phyloP scores from a whole-genome alignment of 2,888 invertebrate species.

The Carterocephalus palaemon region DNA sequence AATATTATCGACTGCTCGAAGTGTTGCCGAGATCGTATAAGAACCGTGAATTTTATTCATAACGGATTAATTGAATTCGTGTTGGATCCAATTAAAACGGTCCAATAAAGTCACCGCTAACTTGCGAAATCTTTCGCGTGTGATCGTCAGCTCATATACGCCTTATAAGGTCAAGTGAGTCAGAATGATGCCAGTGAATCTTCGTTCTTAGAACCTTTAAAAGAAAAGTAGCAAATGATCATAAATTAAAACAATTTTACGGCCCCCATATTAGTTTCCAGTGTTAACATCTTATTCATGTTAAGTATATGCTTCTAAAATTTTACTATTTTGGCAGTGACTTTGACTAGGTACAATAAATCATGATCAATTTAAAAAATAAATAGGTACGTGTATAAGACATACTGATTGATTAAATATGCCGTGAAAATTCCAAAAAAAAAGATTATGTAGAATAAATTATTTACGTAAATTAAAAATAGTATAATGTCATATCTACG shows the following conservation, averaged over 20 bases:
- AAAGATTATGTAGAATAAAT: no score
- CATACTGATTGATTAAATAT: no score
- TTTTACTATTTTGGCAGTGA: no score
- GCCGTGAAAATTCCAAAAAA: no score
- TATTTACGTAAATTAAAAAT: no score
- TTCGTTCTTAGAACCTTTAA: conserved; percentile 9
- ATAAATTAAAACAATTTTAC: conserved; percentile 1
- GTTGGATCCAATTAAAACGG: conserved; percentile 40
- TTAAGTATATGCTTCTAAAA: no score
- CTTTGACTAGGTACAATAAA: no score
- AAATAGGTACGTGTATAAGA: no score
- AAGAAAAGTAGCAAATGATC: conserved; percentile 9
- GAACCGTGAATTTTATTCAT: conserved; percentile 24
- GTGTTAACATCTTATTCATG: no score
- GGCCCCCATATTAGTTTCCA: no score
- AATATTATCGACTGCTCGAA: conserved; percentile 12
- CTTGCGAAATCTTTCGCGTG: conserved; percentile 34
- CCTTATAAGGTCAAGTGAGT: conserved; percentile 36
- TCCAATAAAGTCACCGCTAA: conserved; percentile 34
- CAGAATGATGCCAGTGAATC: conserved; percentile 28
- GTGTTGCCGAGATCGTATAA: conserved; percentile 18
- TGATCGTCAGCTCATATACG: conserved; percentile 30
- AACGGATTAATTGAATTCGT: conserved; percentile 40
- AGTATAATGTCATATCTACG: no score
- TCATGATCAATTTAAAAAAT: no score